phyloP scores from a whole-genome alignment of 2,888 invertebrate species.

The Melangyna quadrimaculata region DNA sequence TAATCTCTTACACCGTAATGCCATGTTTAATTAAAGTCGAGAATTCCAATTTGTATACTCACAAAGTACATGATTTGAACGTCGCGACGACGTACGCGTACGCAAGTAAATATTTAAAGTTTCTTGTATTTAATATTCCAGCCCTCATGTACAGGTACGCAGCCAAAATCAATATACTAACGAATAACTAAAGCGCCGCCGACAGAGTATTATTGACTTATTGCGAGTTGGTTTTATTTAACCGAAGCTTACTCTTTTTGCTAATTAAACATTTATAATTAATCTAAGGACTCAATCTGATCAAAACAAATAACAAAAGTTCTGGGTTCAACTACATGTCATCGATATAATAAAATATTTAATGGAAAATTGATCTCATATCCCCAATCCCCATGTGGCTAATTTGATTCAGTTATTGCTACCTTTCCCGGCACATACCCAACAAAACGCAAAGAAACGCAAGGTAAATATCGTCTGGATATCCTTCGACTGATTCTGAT shows the following conservation, averaged over 20 bases:
- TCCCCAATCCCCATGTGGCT: background rate
- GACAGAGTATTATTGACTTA: background rate
- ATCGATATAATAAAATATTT: background rate
- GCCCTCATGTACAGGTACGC: no score
- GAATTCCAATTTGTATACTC: no score
- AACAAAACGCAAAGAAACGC: background rate
- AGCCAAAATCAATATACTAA: no score
- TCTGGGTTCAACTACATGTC: background rate
- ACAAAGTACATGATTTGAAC: no score
- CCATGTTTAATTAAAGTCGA: no score
- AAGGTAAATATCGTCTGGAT: background rate
- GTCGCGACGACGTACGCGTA: no score
- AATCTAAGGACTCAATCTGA: background rate
- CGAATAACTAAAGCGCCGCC: no score
- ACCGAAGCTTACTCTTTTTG: background rate
- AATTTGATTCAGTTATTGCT: background rate
- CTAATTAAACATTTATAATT: background rate
- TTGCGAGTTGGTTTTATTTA: background rate
- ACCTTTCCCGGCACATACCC: background rate
- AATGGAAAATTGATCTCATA: background rate
- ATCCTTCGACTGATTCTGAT: constrained; percentile 20
- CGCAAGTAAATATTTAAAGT: no score
- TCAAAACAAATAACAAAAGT: background rate
- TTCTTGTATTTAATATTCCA: no score
- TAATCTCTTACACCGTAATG: no score